Evolutionary conservation across 2,113 vertebrate species (phyloP).

Genomic region (Rhizomys pruinosus): DNA sequence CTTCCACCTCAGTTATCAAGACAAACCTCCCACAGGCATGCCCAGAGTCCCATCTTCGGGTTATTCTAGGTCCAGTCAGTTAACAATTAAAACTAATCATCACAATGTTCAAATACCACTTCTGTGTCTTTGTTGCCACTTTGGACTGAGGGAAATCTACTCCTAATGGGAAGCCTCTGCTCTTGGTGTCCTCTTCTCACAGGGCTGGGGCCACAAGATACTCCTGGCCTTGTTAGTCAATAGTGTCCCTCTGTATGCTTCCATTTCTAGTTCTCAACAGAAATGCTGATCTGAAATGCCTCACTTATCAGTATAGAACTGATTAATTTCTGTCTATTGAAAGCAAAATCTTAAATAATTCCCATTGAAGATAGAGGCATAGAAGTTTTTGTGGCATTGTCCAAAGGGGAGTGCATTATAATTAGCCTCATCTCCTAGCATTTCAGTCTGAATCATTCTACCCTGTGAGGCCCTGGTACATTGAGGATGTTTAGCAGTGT

Average conservation of each 20-base stretch:
- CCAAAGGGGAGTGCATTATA: not conserved
- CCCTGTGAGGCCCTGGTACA: too few species aligned
- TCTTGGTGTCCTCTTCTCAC: not conserved
- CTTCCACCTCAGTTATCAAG: not conserved
- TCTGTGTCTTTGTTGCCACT: not conserved
- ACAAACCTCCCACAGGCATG: not conserved
- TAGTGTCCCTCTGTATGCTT: not conserved
- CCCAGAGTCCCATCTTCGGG: not conserved
- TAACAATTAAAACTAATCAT: not conserved
- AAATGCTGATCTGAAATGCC: not conserved
- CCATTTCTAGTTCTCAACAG: not conserved
- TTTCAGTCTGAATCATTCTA: not conserved
- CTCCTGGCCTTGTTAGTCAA: not conserved
- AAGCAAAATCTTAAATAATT: conserved; percentile 34
- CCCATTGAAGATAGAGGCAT: not conserved
- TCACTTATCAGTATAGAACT: not conserved
- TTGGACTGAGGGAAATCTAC: not conserved
- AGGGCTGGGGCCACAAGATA: not conserved
- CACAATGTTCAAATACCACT: not conserved
- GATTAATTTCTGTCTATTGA: not conserved
- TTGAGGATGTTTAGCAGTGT: not conserved
- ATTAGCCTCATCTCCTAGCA: not conserved
- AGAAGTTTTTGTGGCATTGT: not conserved
- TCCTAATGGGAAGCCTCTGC: accelerated
- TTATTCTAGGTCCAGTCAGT: not conserved